Evolutionary conservation across 1,140 invertebrate genomes (phyloP).

Genomic region (Eulimnadia texana): DNA sequence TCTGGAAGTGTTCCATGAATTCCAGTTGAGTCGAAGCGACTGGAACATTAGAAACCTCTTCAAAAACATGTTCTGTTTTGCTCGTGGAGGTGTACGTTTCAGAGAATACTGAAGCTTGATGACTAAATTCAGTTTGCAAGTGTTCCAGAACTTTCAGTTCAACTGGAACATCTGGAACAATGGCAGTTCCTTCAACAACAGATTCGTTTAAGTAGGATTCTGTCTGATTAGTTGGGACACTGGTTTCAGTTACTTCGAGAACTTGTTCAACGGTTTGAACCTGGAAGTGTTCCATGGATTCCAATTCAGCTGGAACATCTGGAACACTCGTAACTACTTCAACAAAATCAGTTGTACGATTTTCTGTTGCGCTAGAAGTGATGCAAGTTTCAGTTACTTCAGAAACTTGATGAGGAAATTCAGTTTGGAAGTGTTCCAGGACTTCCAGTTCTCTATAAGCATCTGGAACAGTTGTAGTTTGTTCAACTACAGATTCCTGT

Average conservation of each 20-base stretch:
- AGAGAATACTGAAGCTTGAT: constrained; percentile 2
- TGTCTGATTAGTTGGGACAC: too few relatives aligned
- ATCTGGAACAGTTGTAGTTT: not conserved
- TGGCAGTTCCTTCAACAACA: not conserved
- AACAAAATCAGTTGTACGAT: too few relatives aligned
- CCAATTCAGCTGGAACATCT: not conserved
- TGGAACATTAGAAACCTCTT: too few relatives aligned
- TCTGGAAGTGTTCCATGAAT: too few relatives aligned
- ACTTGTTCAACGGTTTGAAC: not conserved
- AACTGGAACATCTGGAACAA: not conserved
- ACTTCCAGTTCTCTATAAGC: not conserved
- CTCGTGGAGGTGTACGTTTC: too few relatives aligned
- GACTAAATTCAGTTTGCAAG: not conserved
- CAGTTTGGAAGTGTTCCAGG: not conserved
- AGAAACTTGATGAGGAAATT: not conserved
- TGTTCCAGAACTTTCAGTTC: not conserved
- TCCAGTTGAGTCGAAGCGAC: too few relatives aligned
- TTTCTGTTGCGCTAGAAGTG: too few relatives aligned
- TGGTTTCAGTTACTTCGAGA: not conserved
- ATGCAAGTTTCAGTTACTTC: not conserved
- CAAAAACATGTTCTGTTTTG: too few relatives aligned
- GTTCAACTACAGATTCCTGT: too few relatives aligned
- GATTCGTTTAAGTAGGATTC: too few relatives aligned
- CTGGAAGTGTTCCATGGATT: not conserved
- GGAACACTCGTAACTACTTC: not conserved